These are phyloP conservation scores for Kobus ellipsiprymnus DNA, from an alignment of 2,113 vertebrate genomes.

Conservation along the genomic window DNA sequence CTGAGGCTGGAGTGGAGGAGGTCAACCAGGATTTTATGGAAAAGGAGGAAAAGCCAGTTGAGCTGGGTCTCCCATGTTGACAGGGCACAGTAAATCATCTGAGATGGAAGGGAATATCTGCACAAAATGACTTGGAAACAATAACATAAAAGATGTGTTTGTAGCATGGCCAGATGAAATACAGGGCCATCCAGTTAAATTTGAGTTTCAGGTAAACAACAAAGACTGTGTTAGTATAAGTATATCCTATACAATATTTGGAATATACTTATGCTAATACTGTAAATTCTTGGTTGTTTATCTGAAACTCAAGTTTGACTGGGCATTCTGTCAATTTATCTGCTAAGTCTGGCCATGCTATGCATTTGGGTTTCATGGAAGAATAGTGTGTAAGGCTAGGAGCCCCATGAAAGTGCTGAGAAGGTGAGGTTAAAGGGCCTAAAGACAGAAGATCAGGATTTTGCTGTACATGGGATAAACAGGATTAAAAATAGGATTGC, in stretches of 20 bases:
- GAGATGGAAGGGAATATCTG: not conserved
- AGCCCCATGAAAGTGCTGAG: rapidly evolving
- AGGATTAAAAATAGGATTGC: not conserved
- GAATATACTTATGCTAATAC: not conserved
- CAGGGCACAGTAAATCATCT: not conserved
- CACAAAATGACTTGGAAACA: not conserved
- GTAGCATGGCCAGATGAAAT: not conserved
- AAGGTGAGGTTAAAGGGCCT: not conserved
- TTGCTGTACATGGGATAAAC: not conserved
- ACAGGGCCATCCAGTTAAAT: not conserved
- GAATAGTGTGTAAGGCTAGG: not conserved
- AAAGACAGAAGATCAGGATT: not conserved
- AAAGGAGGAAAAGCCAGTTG: not conserved
- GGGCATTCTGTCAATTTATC: not conserved
- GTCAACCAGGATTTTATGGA: not conserved
- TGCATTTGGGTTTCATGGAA: not conserved
- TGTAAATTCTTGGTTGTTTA: not conserved
- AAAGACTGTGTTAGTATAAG: not conserved
- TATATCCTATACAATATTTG: not conserved
- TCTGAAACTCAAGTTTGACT: not conserved
- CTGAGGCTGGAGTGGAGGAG: not conserved
- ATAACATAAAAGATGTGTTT: not conserved
- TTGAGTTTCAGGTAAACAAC: not conserved
- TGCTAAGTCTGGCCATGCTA: not conserved
- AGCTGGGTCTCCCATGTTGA: not conserved